phyloP scores from a whole-genome alignment of 1,140 invertebrate genomes.

The Idris sp. region DNA sequence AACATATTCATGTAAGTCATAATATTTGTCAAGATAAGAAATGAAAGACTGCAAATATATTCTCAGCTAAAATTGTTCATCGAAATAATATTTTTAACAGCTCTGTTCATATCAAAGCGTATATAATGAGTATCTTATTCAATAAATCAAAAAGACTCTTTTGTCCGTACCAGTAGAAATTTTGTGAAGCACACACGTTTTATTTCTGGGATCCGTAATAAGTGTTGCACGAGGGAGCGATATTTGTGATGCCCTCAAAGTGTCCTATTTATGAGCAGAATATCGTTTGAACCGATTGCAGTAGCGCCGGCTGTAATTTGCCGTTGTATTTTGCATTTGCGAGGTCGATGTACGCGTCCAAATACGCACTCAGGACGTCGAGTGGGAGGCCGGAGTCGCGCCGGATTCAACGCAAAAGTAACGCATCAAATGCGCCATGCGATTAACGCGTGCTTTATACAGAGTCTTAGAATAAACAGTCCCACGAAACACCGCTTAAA shows the following conservation, averaged over 20 bases:
- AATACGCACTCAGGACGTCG: constrained; percentile 21
- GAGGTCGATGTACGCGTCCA: constrained; percentile 53
- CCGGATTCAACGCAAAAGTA: constrained; percentile 13
- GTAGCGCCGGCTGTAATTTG: constrained; percentile 29
- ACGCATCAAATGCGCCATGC: constrained; percentile 11
- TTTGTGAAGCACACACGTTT: too few relatives aligned
- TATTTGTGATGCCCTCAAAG: constrained; percentile 33
- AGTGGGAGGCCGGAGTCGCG: constrained; percentile 17
- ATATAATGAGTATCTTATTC: too few relatives aligned
- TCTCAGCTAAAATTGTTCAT: too few relatives aligned
- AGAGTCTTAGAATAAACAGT: constrained; percentile 14
- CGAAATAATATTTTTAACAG: too few relatives aligned
- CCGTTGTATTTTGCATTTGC: constrained; percentile 40
- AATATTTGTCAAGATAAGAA: too few relatives aligned
- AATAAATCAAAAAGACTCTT: too few relatives aligned
- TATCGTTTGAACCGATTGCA: constrained; percentile 36
- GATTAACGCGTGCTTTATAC: constrained; percentile 8
- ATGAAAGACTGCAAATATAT: too few relatives aligned
- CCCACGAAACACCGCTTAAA: constrained; percentile 10
- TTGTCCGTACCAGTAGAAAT: too few relatives aligned
- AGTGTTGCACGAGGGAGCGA: neutral
- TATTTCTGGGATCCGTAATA: too few relatives aligned
- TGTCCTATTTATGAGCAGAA: constrained; percentile 53
- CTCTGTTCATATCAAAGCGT: too few relatives aligned
- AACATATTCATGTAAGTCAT: too few relatives aligned